Evolutionary conservation across 2,888 invertebrate species (phyloP), one percentile per base, ranked within the genome.

Genomic region (Plagiodera versicolora): DNA sequence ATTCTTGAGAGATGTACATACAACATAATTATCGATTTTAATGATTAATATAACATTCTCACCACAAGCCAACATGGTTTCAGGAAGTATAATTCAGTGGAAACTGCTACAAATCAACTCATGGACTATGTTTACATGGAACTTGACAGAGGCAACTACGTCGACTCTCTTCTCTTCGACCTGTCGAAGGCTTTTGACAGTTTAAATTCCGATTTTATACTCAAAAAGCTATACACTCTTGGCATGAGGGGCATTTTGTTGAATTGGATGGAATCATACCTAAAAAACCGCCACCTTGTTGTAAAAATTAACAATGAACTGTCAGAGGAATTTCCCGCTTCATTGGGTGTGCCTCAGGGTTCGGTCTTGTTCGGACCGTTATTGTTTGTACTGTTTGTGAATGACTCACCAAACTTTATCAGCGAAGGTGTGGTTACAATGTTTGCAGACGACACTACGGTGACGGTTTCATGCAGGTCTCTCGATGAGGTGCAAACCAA

Each of bases 371-470:
- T n/a, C n/a, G 51, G 51, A 11, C 16, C 51, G 51, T 19, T 51
- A 46, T 24, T 46, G 16, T 54, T 54, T 46, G 8, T 54, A 24
- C 46, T 54, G 28, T 54, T 24, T 28, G 54, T 54, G 6, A 46
- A 54, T 45, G 46, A 46, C 17, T 45, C 30, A 24, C 46, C 54
- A 10, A 46, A 24, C 14, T 30, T 45, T 24, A 45, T 45, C 44
- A 20, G 28, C 10, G 17, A 14, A 17, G 46, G 28, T 28, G 46
- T 45, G 17, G 45, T 54, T 28, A 54, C 20, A 20, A 54, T 46
- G 54, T 54, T 54, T 44, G 53, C 20, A 10, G 53, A 53, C 20
- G 53, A 53, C 14, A 54, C 54, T 8, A 54, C 53, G 44, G 20
- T 53, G 14, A 53, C 53, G 35, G 53, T 53, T 14, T 39, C 45